Base-by-base conservation (phyloP, 2,797 vertebrate genomes). In the Streptopelia turtur region DNA sequence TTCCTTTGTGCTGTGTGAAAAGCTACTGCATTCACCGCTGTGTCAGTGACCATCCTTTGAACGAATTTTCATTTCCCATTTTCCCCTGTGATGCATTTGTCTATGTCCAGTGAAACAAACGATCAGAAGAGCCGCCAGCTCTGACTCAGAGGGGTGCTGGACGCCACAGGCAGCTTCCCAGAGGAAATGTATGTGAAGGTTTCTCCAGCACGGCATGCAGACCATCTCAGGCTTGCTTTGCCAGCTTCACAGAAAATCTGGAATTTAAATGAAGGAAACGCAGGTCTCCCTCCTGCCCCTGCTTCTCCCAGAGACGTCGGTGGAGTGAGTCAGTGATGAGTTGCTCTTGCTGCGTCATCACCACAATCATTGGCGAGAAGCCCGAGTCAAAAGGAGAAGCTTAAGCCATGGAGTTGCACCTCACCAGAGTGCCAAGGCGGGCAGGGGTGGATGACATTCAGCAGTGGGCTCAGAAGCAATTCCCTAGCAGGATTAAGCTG, bases 311-410 rank as follows among this genome's bases (percentile, higher is more conserved):
- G 83, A 76, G 65, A 77, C 3, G 1, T 72, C 1, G 6, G 63
- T 39, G 50, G 33, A 68, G 52, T 94, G 94, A 96, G 89, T 96
- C 96, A 95, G 74, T 35, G 90, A 77, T 94, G 93, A 96, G 86
- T 64, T 59, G 65, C 80, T 49, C 20, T n/a, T 59, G 89, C 84
- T 90, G 74, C 13, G 1, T 96, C 95, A 95, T 59, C 15, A 0
- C 69, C 72, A 56, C 53, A 91, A 35, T 80, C 94, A 77, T 3
- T 15, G 21, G 74, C 57, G 79, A 94, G 53, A 76, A 90, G 56
- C 66, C 59, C 49, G 0, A 95, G 85, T 55, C 87, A 88, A 64
- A 63, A 53, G 59, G 70, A 94, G 84, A 87, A 63, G 77, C 28
- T 83, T 59, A 77, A 95, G 53, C 64, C 57, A 28, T 43, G 1